phyloP scores from a whole-genome alignment of 2,113 vertebrate genomes.

The Notothenia rossii region DNA sequence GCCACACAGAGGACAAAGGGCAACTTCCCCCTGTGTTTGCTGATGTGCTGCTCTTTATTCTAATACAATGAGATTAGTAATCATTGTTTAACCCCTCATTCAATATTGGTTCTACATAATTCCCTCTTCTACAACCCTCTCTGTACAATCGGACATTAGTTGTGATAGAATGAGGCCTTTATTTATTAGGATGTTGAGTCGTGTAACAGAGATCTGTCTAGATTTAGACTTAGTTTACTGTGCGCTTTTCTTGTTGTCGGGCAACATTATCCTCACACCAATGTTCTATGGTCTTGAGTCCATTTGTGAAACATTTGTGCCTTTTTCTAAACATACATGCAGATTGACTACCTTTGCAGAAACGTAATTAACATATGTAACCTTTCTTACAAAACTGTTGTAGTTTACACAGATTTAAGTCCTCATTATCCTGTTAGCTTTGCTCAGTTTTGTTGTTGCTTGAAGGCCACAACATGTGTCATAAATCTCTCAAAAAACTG shows the following conservation, averaged over 20 bases:
- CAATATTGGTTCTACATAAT: slow-evolving; percentile 46
- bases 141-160: slow-evolving; percentile 35
- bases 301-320: neutral
- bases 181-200: slow-evolving; percentile 24
- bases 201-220: slow-evolving; percentile 28
- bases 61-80: slow-evolving; percentile 65
- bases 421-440: neutral
- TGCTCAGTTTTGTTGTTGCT: slow-evolving; percentile 16
- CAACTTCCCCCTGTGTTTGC: slow-evolving; percentile 64
- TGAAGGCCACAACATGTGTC: slow-evolving; percentile 2
- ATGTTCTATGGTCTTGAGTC: neutral
- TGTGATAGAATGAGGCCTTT: slow-evolving; percentile 44
- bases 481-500: neutral
- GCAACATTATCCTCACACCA: slow-evolving; percentile 21
- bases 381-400: neutral
- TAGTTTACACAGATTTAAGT: neutral
- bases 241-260: neutral
- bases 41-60: slow-evolving; percentile 69
- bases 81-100: slow-evolving; percentile 68
- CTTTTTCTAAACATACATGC: neutral
- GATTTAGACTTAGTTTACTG: slow-evolving; percentile 27
- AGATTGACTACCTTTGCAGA: neutral
- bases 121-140: slow-evolving; percentile 22
- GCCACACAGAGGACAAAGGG: slow-evolving; percentile 65
- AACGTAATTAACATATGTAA: neutral